These are phyloP conservation scores for Takifugu bimaculatus DNA, from an alignment of 2,113 vertebrate genomes.

Conservation along the genomic window DNA sequence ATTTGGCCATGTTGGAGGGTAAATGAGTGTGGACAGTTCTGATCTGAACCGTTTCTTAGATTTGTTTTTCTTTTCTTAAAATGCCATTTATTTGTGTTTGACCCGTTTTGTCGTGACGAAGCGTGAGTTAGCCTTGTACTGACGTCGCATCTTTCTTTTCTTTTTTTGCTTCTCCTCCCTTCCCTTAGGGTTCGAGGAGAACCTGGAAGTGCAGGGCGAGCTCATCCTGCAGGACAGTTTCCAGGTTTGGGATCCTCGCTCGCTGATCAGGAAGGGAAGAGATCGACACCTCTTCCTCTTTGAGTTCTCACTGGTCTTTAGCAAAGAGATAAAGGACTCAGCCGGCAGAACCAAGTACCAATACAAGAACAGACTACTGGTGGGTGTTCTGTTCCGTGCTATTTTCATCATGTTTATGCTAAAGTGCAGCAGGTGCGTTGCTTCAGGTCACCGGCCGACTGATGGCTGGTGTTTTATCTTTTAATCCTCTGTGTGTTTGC, in stretches of 20 bases:
- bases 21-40: slow-evolving; percentile 7
- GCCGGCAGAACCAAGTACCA: slow-evolving; percentile 97
- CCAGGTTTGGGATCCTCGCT: slow-evolving; percentile 99
- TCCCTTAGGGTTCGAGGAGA: slow-evolving; percentile 90
- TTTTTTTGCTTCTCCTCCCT: background rate
- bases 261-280: slow-evolving; percentile 94
- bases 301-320: slow-evolving; percentile 96
- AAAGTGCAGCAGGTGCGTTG: background rate
- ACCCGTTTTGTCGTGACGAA: background rate
- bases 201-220: slow-evolving; percentile 94
- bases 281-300: slow-evolving; percentile 98
- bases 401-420: background rate
- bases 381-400: slow-evolving; percentile 48
- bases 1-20: slow-evolving; percentile 98
- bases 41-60: background rate
- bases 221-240: slow-evolving; percentile 97
- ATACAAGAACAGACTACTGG: slow-evolving; percentile 98
- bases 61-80: too few species aligned
- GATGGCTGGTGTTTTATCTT: background rate
- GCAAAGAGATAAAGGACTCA: slow-evolving; percentile 98
- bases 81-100: background rate
- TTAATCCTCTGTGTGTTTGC: too few species aligned
- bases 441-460: background rate
- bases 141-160: background rate
- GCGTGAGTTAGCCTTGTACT: background rate